Evolutionary conservation across 1,140 invertebrate genomes (phyloP).

Genomic region (Temnothorax nylanderi): DNA sequence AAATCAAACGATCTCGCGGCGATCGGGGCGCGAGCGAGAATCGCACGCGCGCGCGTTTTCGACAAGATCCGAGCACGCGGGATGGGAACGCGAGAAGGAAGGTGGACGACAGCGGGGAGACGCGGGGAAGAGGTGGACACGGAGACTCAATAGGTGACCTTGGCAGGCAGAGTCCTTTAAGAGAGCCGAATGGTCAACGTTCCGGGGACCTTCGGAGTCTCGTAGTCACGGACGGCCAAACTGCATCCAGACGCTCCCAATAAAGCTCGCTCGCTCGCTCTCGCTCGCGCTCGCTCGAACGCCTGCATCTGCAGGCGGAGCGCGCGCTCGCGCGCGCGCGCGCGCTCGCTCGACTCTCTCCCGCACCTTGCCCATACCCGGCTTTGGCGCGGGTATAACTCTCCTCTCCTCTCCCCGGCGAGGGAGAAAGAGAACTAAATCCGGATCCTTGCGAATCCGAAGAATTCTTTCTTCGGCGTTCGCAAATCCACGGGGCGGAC

Average conservation of each 20-base stretch:
- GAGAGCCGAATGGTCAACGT: slow-evolving; percentile 82
- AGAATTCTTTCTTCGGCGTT: slow-evolving; percentile 57
- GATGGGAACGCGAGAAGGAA: background rate
- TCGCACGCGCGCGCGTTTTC: slow-evolving; percentile 24
- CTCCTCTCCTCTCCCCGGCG: background rate
- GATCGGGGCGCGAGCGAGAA: background rate
- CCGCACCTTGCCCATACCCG: background rate
- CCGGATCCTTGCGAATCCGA: slow-evolving; percentile 62
- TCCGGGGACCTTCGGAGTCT: slow-evolving; percentile 80
- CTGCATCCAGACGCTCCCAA: slow-evolving; percentile 81
- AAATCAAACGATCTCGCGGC: background rate
- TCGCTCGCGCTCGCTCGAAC: background rate
- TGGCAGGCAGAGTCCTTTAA: slow-evolving; percentile 77
- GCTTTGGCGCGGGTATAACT: background rate
- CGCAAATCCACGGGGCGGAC: slow-evolving; percentile 53
- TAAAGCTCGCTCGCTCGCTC: slow-evolving; percentile 71
- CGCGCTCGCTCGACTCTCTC: background rate
- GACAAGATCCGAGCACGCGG: slow-evolving; percentile 46
- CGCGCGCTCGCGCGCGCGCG: slow-evolving; percentile 31
- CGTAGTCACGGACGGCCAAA: slow-evolving; percentile 81
- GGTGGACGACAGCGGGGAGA: background rate
- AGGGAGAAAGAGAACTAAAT: slow-evolving; percentile 60
- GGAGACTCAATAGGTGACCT: slow-evolving; percentile 77
- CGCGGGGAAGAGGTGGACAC: slow-evolving; percentile 54
- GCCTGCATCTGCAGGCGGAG: slow-evolving; percentile 1